Evolutionary conservation across 2,888 invertebrate species (phyloP), one percentile per base, ranked within the genome.

Genomic region (Scaptodrosophila latifasciaeformis): DNA sequence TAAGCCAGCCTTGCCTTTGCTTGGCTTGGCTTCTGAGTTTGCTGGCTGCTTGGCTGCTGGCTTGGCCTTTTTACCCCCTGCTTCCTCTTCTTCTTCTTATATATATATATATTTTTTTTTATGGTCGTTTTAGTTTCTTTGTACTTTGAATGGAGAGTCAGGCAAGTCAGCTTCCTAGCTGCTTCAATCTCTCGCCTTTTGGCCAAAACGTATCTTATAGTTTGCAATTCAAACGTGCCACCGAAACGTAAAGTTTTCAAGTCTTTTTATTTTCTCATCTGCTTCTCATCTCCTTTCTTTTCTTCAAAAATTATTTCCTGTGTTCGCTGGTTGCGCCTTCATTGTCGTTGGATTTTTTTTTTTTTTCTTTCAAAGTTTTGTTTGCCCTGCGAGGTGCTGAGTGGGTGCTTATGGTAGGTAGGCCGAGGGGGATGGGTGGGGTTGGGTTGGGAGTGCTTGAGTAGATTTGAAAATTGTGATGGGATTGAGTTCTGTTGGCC

Each of bases 221-320:
- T 57, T 67, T 62, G 62, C 70, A 62, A 69, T 67, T 67, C 67
- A 63, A 70, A 70, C 67, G 67, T 69, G 66, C 70, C 65, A 65
- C 65, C 64, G 58, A 65, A 65, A 60, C 57, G 65, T 45, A 65
- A 65, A 65, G 65, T 65, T 65, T 57, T 61, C 34, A 48, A 48
- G 56, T 48, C 54, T 53, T 29, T 55, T 64, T 51, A 2, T 13
- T 29, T 17, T 3, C 37, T 55, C 51, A 12, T 37, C 3, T 17
- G 3, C 51, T 19, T 48, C 34, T 10, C 4, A 19, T 19, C 40
- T 49, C 63, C 50, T 48, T 24, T 24, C 60, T 64, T 61, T 65
- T 61, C 52, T n/a, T 49, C 65, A 58, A 65, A 61, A 55, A 65
- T 65, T 55, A 65, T 65, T 65, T 61, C 62, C 65, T 65, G 65